phyloP scores from a whole-genome alignment of 2,888 invertebrate species.

The Drosophila rubida region DNA sequence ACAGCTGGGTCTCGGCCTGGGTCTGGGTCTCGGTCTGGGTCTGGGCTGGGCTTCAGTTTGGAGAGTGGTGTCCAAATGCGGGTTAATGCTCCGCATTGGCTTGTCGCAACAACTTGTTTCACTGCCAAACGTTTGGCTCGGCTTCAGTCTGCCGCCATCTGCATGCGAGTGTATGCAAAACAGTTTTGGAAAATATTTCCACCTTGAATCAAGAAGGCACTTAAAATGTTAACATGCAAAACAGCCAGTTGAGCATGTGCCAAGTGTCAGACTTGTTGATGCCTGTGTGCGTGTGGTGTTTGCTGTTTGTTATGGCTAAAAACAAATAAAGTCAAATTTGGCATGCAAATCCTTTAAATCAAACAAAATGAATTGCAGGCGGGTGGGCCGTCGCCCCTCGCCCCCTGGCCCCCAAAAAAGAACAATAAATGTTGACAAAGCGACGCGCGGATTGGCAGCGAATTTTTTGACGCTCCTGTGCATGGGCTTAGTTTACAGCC shows the following conservation, averaged over 20 bases:
- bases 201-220: constrained; percentile 58
- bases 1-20: not conserved
- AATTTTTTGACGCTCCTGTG: constrained; percentile 44
- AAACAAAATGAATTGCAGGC: constrained; percentile 68
- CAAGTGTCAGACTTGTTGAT: constrained; percentile 47
- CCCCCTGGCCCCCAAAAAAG: constrained; percentile 16
- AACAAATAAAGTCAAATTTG: constrained; percentile 79
- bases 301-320: constrained; percentile 38
- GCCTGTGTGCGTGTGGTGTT: constrained; percentile 24
- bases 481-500: constrained; percentile 7
- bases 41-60: constrained; percentile 10
- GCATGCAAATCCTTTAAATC: constrained; percentile 78
- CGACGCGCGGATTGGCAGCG: constrained; percentile 58
- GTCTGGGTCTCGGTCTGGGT: not conserved
- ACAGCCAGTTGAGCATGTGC: constrained; percentile 52
- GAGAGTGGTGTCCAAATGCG: constrained; percentile 31
- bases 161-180: constrained; percentile 55
- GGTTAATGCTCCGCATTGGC: constrained; percentile 61
- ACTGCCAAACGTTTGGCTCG: constrained; percentile 26
- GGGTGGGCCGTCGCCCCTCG: constrained; percentile 10
- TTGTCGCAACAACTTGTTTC: constrained; percentile 55
- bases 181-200: constrained; percentile 48
- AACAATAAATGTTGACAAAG: constrained; percentile 73
- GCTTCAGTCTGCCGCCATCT: constrained; percentile 20
- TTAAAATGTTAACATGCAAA: constrained; percentile 68